These are phyloP conservation scores for Phallusia fumigata DNA, from an alignment of 23 tunicate genomes.

Conservation along the genomic window DNA sequence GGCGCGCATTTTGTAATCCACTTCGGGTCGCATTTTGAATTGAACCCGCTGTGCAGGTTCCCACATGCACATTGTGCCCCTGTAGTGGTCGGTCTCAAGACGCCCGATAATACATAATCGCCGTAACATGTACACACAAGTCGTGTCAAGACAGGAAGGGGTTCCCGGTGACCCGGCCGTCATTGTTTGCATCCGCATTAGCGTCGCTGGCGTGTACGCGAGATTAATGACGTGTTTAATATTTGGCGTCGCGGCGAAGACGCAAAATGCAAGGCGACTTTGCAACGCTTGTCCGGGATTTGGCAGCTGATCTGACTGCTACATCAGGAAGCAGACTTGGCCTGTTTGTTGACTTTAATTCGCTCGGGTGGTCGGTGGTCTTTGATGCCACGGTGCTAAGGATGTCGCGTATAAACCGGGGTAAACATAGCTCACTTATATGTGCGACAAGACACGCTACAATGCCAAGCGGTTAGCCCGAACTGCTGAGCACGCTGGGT, in stretches of 20 bases:
- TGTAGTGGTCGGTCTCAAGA: background rate
- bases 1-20: background rate
- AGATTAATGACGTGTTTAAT: conserved; percentile 13
- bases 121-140: background rate
- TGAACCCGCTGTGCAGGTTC: background rate
- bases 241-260: background rate
- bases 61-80: background rate
- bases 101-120: conserved; percentile 10
- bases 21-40: conserved; percentile 5
- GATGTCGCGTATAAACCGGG: background rate
- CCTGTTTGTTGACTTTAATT: background rate
- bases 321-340: background rate
- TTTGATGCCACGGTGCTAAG: background rate
- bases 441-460: background rate
- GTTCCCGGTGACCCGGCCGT: background rate
- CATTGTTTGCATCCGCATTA: conserved; percentile 6
- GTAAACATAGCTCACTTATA: background rate
- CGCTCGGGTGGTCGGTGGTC: background rate
- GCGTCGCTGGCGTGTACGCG: conserved; percentile 5
- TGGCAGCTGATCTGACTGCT: background rate
- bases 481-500: background rate
- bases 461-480: background rate
- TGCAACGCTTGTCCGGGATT: background rate
- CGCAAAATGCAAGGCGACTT: background rate
- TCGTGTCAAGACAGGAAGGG: background rate